Base-by-base conservation (phyloP, 1,140 invertebrate genomes). In the Nephila pilipes region DNA sequence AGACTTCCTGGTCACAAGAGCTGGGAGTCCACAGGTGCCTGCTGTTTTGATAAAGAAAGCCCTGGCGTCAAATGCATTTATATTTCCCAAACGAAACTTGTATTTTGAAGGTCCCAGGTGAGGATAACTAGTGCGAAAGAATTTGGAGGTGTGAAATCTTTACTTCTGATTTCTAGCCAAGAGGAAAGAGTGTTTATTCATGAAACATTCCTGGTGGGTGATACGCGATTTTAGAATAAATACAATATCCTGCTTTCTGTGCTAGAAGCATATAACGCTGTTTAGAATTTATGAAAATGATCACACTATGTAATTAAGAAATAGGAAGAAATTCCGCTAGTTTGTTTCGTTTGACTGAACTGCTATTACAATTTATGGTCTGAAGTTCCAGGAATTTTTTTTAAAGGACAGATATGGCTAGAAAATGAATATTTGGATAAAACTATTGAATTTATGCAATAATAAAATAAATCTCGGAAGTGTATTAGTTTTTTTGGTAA, bases 191-290 rank as follows among this genome's bases (percentile, higher is more conserved):
- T 46, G 12, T 46, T 32, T 75, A 14, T 75, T 75, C 29, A 75
- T 75, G 16, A 32, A 36, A 1, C 69, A 75, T 75, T 75, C 69
- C 29, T 14, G 29, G 69, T 36, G 69, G 69, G 36, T 75, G 69
- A 75, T 25, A 32, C 69, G 69, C 29, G 69, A 75, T 75, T 75
- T n/a, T 75, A 14, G 69, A 16, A 75, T 75, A 18, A 75, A 75
- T 75, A 29, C 36, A 75, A 75, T 75, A 32, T 36, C 69, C 18
- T 16, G 14, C 3, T 16, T 32, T n/a, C n/a, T n/a, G n/a, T n/a
- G n/a, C n/a, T n/a, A n/a, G n/a, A n/a, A n/a, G n/a, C n/a, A n/a
- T n/a, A n/a, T n/a, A n/a, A n/a, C n/a, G n/a, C n/a, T n/a, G n/a
- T n/a, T n/a, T n/a, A n/a, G n/a, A n/a, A n/a, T n/a, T n/a, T n/a